phyloP scores from a whole-genome alignment of 92 coral and sea anemone species.

The Phenganax marumi region DNA sequence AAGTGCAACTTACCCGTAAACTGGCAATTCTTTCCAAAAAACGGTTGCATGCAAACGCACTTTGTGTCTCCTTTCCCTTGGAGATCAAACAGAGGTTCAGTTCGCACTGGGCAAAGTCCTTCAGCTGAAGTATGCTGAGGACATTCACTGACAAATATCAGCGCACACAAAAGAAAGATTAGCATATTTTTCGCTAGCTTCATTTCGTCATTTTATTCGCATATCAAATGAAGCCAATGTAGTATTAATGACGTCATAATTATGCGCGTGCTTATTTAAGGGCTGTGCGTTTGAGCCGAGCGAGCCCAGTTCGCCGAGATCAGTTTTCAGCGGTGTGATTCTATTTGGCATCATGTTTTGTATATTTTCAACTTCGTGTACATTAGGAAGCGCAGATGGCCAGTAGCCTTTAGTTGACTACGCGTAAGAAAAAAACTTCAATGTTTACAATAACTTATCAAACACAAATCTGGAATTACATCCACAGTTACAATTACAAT shows the following conservation, averaged over 20 bases:
- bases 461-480: too few species aligned
- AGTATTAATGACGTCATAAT: background rate
- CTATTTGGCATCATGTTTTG: too few species aligned
- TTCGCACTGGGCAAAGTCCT: background rate
- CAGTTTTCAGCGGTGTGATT: too few species aligned
- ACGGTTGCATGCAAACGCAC: background rate
- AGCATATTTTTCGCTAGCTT: background rate
- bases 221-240: background rate
- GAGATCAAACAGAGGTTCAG: background rate
- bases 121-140: background rate
- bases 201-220: background rate
- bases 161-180: background rate
- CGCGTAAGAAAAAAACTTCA: too few species aligned
- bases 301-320: too few species aligned
- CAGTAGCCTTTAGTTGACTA: too few species aligned
- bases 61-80: background rate
- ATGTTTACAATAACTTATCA: too few species aligned
- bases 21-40: background rate
- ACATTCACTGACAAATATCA: background rate
- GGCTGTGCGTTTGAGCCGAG: too few species aligned
- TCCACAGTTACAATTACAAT: too few species aligned
- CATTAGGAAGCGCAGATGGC: too few species aligned
- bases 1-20: background rate
- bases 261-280: background rate
- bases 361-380: too few species aligned